A percentile compares a stretch with the other conserved stretches of the same genome.
phyloP scores from a whole-genome alignment of 2,888 invertebrate genomes.

The Gryllus longicercus region DNA sequence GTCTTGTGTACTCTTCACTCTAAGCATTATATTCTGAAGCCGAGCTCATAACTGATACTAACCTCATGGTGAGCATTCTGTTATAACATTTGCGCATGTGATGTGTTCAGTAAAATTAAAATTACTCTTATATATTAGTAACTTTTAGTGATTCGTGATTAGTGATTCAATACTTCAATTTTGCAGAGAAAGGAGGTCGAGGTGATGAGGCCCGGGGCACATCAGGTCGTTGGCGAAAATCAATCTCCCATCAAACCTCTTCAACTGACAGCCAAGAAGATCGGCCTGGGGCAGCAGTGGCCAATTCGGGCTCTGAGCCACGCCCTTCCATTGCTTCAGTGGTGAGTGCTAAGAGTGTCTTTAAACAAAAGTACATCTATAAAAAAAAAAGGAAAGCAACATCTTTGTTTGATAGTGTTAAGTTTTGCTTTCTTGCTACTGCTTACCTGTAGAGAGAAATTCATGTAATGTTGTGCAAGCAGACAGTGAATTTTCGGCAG shows the following conservation, averaged over 20 bases:
- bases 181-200: no score
- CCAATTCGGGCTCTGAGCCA: constrained; percentile 25
- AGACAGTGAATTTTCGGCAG: no score
- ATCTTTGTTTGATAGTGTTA: not conserved
- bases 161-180: no score
- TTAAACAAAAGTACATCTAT: not conserved
- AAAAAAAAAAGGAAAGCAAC: not conserved
- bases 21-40: no score
- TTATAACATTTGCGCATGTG: no score
- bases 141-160: no score
- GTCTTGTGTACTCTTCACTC: no score
- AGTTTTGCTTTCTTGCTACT: not conserved
- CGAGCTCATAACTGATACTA: no score
- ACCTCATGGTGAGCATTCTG: no score
- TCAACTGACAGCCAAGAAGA: constrained; percentile 35
- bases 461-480: no score
- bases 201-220: not conserved
- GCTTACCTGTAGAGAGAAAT: not conserved
- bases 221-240: not conserved
- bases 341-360: constrained; percentile 25
- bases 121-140: no score
- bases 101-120: no score
- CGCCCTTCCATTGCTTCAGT: constrained; percentile 33
- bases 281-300: not conserved
- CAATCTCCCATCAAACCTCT: constrained; percentile 28